phyloP scores from a whole-genome alignment of 64 coral and sea anemone species.

The Stichodactyla mertensii region DNA sequence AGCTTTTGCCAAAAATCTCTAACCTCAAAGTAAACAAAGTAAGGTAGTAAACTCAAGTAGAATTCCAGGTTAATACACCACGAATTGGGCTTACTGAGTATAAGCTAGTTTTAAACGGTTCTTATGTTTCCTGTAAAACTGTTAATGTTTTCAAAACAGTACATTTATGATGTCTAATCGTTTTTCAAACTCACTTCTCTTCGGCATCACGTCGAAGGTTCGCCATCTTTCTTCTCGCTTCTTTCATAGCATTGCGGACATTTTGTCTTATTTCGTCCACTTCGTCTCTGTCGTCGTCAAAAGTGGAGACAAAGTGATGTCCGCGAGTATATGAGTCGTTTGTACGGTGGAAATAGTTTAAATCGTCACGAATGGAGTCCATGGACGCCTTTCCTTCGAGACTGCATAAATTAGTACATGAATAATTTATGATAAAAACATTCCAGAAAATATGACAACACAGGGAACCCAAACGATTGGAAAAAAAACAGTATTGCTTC shows the following conservation, averaged over 20 bases:
- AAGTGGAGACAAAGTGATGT: not conserved
- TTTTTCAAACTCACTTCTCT: constrained; percentile 62
- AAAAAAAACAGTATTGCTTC: not conserved
- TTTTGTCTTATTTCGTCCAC: constrained; percentile 86
- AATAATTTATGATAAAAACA: not conserved
- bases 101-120: not conserved
- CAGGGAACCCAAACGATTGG: not conserved
- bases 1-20: not conserved
- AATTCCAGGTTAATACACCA: not conserved
- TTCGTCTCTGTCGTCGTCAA: constrained; percentile 43
- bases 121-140: not conserved
- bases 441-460: not conserved
- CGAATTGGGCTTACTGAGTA: not conserved
- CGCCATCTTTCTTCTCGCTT: constrained; percentile 69
- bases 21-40: not conserved
- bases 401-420: constrained; percentile 17
- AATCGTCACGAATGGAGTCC: constrained; percentile 30
- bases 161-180: not conserved
- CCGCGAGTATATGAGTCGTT: not conserved
- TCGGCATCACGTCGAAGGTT: constrained; percentile 83
- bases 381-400: constrained; percentile 15
- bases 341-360: constrained; percentile 3
- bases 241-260: constrained; percentile 85
- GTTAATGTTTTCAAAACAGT: not conserved
- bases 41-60: not conserved